Base-by-base conservation (phyloP, 37 sponge, comb jelly and placozoan species). In the Hormiphora californensis region DNA sequence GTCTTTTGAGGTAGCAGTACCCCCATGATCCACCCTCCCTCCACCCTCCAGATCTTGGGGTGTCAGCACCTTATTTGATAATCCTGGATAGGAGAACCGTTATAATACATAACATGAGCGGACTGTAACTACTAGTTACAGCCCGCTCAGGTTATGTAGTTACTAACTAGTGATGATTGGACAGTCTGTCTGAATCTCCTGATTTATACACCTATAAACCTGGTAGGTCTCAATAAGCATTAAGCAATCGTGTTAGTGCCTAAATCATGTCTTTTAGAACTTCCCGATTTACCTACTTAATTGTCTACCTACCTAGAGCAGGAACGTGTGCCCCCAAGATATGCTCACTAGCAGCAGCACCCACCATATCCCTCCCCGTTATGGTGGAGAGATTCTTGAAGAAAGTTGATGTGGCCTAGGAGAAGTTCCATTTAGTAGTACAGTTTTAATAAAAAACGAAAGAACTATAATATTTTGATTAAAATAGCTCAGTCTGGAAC, bases 271-370 rank as follows among this genome's bases (percentile, higher is more conserved):
- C n/a, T n/a, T n/a, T n/a, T n/a, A n/a, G n/a, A n/a, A n/a, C n/a
- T n/a, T n/a, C n/a, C n/a, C n/a, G n/a, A n/a, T n/a, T n/a, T 9
- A 15, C 15, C 15, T 49, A 9, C 53, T 17, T 15, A 49, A 15
- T 17, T 49, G 12, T 17, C 12, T 15, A 57, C 81, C 4, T 8
- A 73, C 81, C 81, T 19, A 73, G 44, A 33, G 81, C 81, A 41
- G 81, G 81, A 73, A 73, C 43, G 44, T 73, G 81, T 4, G 81
- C 81, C 23, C 81, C 81, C 17, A 73, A 43, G n/a, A n/a, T n/a
- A n/a, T n/a, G n/a, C 43, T 43, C 81, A 17, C 44, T 0, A 11
- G 46, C 44, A 39, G 17, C 81, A n/a, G 8, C 38, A 15, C 23
- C 1, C 7, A 21, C 61, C n/a, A 57, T 21, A 4, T 15, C 27